Conservation (phyloP, 2,888 invertebrate species). For the Oegoconia quadripuncta region DNA sequence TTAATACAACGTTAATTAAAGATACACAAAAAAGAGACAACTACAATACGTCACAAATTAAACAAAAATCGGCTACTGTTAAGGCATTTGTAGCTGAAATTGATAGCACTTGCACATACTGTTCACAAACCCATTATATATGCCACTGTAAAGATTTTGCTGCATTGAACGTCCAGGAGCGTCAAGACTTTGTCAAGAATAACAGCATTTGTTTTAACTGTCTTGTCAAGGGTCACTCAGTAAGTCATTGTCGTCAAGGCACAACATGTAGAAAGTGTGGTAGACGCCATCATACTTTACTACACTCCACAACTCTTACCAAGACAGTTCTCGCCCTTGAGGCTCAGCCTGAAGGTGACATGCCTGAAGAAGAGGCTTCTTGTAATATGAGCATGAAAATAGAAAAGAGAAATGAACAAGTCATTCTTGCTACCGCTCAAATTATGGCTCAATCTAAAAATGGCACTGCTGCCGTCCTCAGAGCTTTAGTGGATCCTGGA, state of each 20-base stretch:
- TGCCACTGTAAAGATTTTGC: background rate
- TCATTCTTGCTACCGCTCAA: background rate
- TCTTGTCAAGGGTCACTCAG: background rate
- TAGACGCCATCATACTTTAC: constrained; percentile 19
- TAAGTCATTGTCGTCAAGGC: constrained; percentile 7
- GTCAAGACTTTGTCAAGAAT: background rate
- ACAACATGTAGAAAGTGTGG: constrained; percentile 19
- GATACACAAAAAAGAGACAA: too few relatives aligned
- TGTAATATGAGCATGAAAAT: background rate
- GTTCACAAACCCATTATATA: background rate
- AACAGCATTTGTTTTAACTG: background rate
- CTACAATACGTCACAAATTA: constrained; percentile 5
- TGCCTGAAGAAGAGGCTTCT: too few relatives aligned
- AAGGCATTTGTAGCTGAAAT: background rate
- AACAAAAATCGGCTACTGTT: background rate
- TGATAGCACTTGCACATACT: background rate
- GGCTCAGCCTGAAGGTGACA: background rate
- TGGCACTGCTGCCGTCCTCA: background rate
- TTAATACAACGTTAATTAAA: constrained; percentile 12
- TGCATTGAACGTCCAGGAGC: background rate
- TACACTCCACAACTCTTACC: constrained; percentile 9
- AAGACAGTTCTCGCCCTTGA: background rate
- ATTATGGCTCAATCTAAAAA: background rate
- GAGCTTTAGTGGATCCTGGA: constrained; percentile 22
- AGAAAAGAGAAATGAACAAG: background rate